phyloP scores from a whole-genome alignment of 2,113 vertebrate species.

The Megaleporinus macrocephalus region DNA sequence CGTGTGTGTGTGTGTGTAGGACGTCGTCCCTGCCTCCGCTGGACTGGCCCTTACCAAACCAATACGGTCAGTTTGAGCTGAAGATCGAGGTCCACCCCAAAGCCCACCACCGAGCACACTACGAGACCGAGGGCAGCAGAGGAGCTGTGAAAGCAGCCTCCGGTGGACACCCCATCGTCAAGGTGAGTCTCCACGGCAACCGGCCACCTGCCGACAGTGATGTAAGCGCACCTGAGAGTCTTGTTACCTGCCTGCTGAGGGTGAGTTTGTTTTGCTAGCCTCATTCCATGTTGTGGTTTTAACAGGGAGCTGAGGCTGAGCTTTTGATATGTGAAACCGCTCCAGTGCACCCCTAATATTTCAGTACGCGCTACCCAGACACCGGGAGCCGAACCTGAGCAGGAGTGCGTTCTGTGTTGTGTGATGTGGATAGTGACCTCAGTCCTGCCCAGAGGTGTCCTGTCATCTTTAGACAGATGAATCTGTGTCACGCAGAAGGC shows the following conservation, averaged over 20 bases:
- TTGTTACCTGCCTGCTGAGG: slow-evolving; percentile 16
- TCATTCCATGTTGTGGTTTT: slow-evolving; percentile 11
- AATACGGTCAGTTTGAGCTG: slow-evolving; percentile 93
- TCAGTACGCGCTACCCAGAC: slow-evolving; percentile 1
- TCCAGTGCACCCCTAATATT: background rate
- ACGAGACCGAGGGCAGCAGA: slow-evolving; percentile 98
- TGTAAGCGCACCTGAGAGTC: slow-evolving; percentile 25
- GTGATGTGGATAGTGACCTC: slow-evolving; percentile 6
- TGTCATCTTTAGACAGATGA: background rate
- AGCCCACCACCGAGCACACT: slow-evolving; percentile 97
- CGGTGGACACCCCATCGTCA: slow-evolving; percentile 94
- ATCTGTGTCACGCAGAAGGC: background rate
- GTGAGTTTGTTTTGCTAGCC: slow-evolving; percentile 29
- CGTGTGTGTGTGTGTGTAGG: slow-evolving; percentile 78
- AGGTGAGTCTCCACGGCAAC: slow-evolving; percentile 79
- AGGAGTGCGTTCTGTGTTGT: slow-evolving; percentile 2
- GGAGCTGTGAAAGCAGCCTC: slow-evolving; percentile 95
- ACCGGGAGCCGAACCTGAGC: slow-evolving; percentile 35
- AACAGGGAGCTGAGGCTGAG: background rate
- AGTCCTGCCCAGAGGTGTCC: slow-evolving; percentile 29
- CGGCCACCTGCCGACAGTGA: slow-evolving; percentile 22
- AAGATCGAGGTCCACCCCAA: slow-evolving; percentile 98
- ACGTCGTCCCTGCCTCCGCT: slow-evolving; percentile 95
- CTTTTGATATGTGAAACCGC: background rate
- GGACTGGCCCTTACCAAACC: slow-evolving; percentile 95